Conservation (phyloP, 92 coral and sea anemone species). For the Galaxea fascicularis region DNA sequence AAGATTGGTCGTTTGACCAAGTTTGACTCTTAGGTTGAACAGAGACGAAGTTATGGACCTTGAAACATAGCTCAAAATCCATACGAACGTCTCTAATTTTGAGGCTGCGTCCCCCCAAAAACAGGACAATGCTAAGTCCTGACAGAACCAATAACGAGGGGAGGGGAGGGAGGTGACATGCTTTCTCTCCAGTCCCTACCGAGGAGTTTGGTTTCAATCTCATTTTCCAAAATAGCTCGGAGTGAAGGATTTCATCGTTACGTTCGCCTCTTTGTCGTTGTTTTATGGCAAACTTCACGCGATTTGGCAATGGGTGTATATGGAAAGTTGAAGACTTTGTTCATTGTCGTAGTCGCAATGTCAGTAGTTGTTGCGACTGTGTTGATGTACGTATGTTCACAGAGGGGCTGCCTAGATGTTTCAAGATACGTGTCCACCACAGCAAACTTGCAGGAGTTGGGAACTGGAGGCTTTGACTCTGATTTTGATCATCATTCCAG, state of each 20-base stretch:
- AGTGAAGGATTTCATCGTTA: neutral
- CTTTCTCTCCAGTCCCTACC: too few relatives aligned
- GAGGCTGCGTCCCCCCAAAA: too few relatives aligned
- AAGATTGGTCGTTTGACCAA: too few relatives aligned
- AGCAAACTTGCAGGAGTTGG: neutral
- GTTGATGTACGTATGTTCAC: conserved; percentile 2
- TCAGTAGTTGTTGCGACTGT: conserved; percentile 1
- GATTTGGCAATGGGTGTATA: neutral
- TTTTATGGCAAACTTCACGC: neutral
- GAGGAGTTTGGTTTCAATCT: neutral
- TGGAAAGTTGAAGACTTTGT: conserved; percentile 19
- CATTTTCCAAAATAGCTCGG: neutral
- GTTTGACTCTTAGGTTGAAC: too few relatives aligned
- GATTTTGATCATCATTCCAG: conserved; percentile 6
- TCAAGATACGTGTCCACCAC: neutral
- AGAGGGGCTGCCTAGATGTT: neutral
- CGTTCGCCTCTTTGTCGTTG: too few relatives aligned
- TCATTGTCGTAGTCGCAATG: conserved; percentile 1
- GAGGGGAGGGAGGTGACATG: too few relatives aligned
- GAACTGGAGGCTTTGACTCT: neutral
- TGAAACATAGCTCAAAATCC: too few relatives aligned
- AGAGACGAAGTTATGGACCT: too few relatives aligned
- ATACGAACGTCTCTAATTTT: too few relatives aligned
- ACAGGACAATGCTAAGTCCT: too few relatives aligned
- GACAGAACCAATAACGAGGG: too few relatives aligned